Percentiles rank a stretch among this genome's conserved stretches.
phyloP scores from a whole-genome alignment of 2,888 invertebrate species.

The Trichopria drosophilae region DNA sequence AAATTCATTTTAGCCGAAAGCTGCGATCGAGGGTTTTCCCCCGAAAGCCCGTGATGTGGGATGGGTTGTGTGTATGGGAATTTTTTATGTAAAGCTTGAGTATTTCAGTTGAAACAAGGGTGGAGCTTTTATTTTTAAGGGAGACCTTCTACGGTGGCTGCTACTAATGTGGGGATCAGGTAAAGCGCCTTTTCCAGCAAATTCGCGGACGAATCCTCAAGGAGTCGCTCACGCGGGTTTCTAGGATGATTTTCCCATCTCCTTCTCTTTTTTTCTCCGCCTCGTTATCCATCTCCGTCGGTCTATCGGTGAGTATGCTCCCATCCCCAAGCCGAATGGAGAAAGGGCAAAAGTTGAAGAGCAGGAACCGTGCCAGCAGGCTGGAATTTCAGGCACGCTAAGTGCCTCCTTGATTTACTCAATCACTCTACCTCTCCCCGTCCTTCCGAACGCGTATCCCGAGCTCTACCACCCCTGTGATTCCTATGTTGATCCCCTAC shows the following conservation, averaged over 20 bases:
- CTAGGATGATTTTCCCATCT: not conserved
- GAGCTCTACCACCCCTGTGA: no score
- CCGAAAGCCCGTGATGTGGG: no score
- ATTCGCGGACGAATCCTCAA: constrained; percentile 8
- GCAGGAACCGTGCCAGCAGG: constrained; percentile 5
- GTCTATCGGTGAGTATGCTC: not conserved
- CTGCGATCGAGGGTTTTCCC: no score
- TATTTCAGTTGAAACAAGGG: no score
- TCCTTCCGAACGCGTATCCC: no score
- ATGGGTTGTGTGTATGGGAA: no score
- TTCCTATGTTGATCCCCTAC: constrained; percentile 5
- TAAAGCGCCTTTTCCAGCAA: not conserved
- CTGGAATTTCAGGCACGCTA: constrained; percentile 38
- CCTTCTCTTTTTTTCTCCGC: not conserved
- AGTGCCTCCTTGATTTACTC: constrained; percentile 43
- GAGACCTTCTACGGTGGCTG: no score
- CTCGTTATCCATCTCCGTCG: not conserved
- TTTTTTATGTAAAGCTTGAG: no score
- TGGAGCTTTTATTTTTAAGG: no score
- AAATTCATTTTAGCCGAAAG: no score
- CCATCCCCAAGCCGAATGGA: not conserved
- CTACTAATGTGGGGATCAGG: constrained; percentile 13
- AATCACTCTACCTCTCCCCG: constrained; percentile 35
- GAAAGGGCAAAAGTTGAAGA: constrained; percentile 21
- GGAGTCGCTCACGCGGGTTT: constrained; percentile 10